Conservation (phyloP, 2,113 vertebrate genomes). For the Jacana jacana region DNA sequence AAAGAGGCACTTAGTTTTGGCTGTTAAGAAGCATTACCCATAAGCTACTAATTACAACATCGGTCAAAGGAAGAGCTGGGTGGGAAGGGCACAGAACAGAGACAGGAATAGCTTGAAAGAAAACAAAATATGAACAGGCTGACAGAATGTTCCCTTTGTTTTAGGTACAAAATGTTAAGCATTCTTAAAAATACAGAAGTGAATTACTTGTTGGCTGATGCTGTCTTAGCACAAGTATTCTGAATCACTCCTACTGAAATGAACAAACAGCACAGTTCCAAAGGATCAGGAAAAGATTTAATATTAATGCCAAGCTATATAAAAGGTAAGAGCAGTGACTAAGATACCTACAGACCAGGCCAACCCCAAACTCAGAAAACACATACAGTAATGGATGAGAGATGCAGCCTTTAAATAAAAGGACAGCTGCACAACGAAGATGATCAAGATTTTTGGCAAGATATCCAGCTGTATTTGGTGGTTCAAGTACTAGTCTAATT, state of each 20-base stretch:
- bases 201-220: not conserved
- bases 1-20: not conserved
- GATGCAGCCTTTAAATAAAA: not conserved
- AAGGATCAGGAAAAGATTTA: not conserved
- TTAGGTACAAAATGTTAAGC: slow-evolving; percentile 42
- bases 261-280: not conserved
- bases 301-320: not conserved
- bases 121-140: slow-evolving; percentile 24
- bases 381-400: not conserved
- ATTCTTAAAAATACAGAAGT: not conserved
- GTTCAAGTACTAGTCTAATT: not conserved
- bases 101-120: slow-evolving; percentile 4
- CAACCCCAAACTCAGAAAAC: not conserved
- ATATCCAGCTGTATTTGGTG: not conserved
- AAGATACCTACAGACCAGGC: not conserved
- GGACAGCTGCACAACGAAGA: not conserved
- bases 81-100: not conserved
- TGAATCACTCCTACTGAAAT: slow-evolving; percentile 18
- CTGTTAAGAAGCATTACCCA: not conserved
- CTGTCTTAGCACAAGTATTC: not conserved
- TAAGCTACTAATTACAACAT: not conserved
- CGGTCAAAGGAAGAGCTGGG: not conserved
- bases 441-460: not conserved
- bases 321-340: not conserved
- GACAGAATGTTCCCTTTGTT: slow-evolving; percentile 45